These are phyloP conservation scores for Aplodontia rufa DNA, from an alignment of 2,113 vertebrate species.

Conservation along the genomic window DNA sequence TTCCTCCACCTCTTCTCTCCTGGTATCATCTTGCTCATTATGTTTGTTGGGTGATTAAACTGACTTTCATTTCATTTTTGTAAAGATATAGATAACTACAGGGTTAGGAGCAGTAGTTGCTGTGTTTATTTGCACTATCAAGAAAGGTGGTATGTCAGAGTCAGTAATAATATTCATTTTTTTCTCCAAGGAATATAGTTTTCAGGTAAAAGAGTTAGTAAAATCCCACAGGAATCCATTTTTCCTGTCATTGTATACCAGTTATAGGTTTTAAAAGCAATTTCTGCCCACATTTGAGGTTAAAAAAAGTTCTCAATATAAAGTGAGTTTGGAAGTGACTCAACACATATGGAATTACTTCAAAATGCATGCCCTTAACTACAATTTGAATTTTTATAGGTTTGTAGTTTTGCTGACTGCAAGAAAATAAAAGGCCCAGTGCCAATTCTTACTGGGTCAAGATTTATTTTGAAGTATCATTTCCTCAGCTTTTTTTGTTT, in stretches of 20 bases:
- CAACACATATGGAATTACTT: slow-evolving; percentile 19
- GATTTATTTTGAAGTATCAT: slow-evolving; percentile 69
- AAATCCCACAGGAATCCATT: not conserved
- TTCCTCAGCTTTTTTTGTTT: slow-evolving; percentile 46
- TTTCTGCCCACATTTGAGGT: slow-evolving; percentile 36
- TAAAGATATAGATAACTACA: not conserved
- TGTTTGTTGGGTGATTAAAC: not conserved
- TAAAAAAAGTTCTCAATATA: slow-evolving; percentile 45
- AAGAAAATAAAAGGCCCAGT: slow-evolving; percentile 55
- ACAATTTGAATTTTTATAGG: slow-evolving; percentile 59
- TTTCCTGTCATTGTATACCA: not conserved
- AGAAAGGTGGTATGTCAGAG: not conserved
- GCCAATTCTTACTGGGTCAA: slow-evolving; percentile 68
- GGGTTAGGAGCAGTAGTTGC: not conserved
- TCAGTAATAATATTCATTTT: not conserved
- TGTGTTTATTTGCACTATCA: not conserved
- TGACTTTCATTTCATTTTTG: slow-evolving; percentile 10
- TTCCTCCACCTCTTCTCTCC: not conserved
- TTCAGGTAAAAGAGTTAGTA: slow-evolving; percentile 47
- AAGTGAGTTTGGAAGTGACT: slow-evolving; percentile 56
- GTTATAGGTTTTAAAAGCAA: not conserved
- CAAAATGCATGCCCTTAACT: slow-evolving; percentile 50
- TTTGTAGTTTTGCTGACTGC: slow-evolving; percentile 66
- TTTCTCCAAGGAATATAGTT: not conserved
- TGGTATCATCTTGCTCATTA: not conserved